Evolutionary conservation across 2,113 vertebrate species (phyloP), one percentile per base, ranked within the genome.

Genomic region (Cichladusa arquata): DNA sequence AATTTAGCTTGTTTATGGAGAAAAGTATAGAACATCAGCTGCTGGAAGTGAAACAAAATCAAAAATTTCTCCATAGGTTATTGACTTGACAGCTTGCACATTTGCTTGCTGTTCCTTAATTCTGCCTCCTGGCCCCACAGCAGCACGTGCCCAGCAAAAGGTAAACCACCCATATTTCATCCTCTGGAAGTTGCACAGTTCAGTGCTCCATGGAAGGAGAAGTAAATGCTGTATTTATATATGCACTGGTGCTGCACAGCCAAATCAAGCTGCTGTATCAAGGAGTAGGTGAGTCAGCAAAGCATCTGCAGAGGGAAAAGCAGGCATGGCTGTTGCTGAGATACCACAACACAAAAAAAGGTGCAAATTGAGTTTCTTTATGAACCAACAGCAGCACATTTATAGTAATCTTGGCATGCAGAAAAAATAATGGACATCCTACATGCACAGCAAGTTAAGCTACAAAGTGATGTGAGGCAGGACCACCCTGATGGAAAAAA

Each of bases 271-370:
- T 95, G 91, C 81, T 94, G 81, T 86, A 45, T 85, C 91, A 73
- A 61, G 9, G 9, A 93, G 90, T 6, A 53, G 57, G 81, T 89
- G 92, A 92, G 62, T 81, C 95, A 93, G 96, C 78, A 94, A 78
- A 91, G 74, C 81, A 56, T 34, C 82, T 53, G 83, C 56, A 83
- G 65, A 69, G 74, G 85, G 79, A 92, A 95, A 82, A 94, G 94
- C 88, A 94, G 92, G 81, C 88, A 56, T 26, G 38, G 25, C 64
- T 31, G 93, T 93, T 97, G 97, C 95, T 83, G 93, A 92, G 97
- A 96, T 92, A 97, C 93, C 29, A 20, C 2, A 86, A 70, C 61
- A 65, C 83, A 81, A 66, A 94, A 97, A 90, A 56, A 82, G 83
- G 88, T 64, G 92, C 80, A 78, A 88, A 88, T 67, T 86, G 88